A percentile compares a stretch with the other conserved stretches of the same genome.
Evolutionary conservation across 2,888 invertebrate genomes (phyloP).

Genomic region (Cordilura impudica): DNA sequence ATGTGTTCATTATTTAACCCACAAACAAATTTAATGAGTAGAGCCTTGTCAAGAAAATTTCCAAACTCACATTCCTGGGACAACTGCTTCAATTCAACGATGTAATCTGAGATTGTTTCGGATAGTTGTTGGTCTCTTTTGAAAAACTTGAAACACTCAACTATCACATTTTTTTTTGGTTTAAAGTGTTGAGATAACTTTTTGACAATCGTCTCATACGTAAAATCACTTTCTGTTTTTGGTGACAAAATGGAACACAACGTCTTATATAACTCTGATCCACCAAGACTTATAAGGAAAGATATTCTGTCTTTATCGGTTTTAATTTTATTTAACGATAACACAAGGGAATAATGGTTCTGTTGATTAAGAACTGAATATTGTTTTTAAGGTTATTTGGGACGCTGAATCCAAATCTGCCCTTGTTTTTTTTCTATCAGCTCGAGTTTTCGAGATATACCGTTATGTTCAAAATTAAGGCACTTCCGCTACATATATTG

Average conservation of each 20-base stretch:
- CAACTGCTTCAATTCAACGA: conserved; percentile 38
- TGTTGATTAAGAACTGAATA: too few species aligned
- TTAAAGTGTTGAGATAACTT: conserved; percentile 25
- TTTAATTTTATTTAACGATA: too few species aligned
- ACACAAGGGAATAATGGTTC: too few species aligned
- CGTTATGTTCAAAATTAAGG: too few species aligned
- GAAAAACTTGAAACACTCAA: conserved; percentile 34
- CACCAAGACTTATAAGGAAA: conserved; percentile 25
- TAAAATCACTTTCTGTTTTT: conserved; percentile 22
- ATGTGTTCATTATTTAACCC: neutral
- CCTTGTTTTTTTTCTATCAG: too few species aligned
- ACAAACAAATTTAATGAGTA: conserved; percentile 19
- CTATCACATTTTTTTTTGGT: conserved; percentile 32
- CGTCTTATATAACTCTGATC: conserved; percentile 35
- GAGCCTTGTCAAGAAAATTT: conserved; percentile 1
- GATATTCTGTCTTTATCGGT: conserved; percentile 16
- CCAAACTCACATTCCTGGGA: too few species aligned
- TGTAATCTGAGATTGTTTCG: conserved; percentile 22
- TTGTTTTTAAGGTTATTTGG: too few species aligned
- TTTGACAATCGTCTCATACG: conserved; percentile 4
- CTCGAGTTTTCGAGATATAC: too few species aligned
- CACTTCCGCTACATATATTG: too few species aligned
- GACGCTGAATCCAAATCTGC: too few species aligned
- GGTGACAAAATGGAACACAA: conserved; percentile 35
- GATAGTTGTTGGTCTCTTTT: conserved; percentile 26